phyloP scores from a whole-genome alignment of 2,888 invertebrate species.

The Linnaemya tessellans region DNA sequence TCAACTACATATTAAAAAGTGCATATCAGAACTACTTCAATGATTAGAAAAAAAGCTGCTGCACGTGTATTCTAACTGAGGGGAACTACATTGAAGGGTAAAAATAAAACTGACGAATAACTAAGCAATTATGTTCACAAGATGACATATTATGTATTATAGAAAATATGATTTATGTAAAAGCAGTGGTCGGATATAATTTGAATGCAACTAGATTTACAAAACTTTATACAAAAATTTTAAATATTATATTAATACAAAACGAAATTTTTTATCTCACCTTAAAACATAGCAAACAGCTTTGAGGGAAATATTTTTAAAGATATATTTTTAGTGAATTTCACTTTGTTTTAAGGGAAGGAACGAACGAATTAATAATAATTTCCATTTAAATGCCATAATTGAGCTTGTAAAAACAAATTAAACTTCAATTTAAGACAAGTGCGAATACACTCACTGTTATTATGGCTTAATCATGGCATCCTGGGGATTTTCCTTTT shows the following conservation, averaged over 20 bases:
- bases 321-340: background rate
- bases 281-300: slow-evolving; percentile 31
- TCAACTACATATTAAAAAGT: too few species aligned
- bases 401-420: slow-evolving; percentile 81
- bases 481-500: slow-evolving; percentile 64
- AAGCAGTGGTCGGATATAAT: too few species aligned
- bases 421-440: slow-evolving; percentile 80
- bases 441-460: slow-evolving; percentile 65
- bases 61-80: too few species aligned
- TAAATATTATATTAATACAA: background rate
- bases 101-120: too few species aligned
- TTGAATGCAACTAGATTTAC: too few species aligned
- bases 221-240: too few species aligned
- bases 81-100: too few species aligned
- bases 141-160: too few species aligned
- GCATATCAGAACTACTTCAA: too few species aligned
- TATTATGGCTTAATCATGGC: slow-evolving; percentile 73
- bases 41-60: too few species aligned
- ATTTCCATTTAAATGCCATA: slow-evolving; percentile 74
- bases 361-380: slow-evolving; percentile 27
- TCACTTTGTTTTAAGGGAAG: slow-evolving; percentile 3
- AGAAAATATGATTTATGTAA: too few species aligned
- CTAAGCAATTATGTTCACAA: too few species aligned
- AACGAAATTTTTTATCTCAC: background rate
- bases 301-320: slow-evolving; percentile 23